These are phyloP conservation scores for Megalonaias nervosa DNA, from an alignment of 1,140 invertebrate species.

Conservation along the genomic window DNA sequence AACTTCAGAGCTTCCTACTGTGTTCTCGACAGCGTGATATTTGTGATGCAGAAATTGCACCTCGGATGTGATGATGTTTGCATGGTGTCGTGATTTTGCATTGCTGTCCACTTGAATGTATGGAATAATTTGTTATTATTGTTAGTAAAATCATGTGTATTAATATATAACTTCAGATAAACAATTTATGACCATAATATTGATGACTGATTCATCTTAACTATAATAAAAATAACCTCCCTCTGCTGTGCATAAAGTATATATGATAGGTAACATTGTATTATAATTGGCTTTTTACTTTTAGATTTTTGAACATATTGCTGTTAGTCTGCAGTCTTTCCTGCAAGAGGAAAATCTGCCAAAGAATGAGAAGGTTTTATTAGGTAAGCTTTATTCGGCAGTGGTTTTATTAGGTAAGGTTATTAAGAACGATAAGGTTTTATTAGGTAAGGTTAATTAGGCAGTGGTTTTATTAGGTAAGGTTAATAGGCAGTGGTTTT, in stretches of 20 bases:
- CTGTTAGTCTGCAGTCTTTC: slow-evolving; percentile 22
- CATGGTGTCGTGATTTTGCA: too few relatives aligned
- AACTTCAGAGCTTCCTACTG: too few relatives aligned
- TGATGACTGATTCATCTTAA: too few relatives aligned
- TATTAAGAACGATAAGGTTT: background rate
- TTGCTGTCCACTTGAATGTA: too few relatives aligned
- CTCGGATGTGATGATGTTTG: too few relatives aligned
- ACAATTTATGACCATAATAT: too few relatives aligned
- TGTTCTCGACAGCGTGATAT: too few relatives aligned
- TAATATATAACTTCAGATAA: too few relatives aligned
- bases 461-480: background rate
- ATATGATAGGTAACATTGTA: background rate
- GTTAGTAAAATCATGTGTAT: too few relatives aligned
- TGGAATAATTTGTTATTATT: too few relatives aligned
- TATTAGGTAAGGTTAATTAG: background rate
- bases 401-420: background rate
- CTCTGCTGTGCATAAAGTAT: slow-evolving; percentile 15
- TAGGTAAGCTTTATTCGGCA: slow-evolving; percentile 9
- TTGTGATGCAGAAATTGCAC: too few relatives aligned
- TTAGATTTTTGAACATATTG: slow-evolving; percentile 37
- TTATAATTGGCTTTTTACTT: background rate
- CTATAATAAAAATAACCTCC: background rate
- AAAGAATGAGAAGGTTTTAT: background rate
- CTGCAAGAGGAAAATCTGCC: slow-evolving; percentile 5
- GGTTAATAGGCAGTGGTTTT: background rate